Percentiles rank a stretch among this genome's conserved stretches.
phyloP scores from a whole-genome alignment of 23 tunicate genomes.

The Botrylloides violaceus region DNA sequence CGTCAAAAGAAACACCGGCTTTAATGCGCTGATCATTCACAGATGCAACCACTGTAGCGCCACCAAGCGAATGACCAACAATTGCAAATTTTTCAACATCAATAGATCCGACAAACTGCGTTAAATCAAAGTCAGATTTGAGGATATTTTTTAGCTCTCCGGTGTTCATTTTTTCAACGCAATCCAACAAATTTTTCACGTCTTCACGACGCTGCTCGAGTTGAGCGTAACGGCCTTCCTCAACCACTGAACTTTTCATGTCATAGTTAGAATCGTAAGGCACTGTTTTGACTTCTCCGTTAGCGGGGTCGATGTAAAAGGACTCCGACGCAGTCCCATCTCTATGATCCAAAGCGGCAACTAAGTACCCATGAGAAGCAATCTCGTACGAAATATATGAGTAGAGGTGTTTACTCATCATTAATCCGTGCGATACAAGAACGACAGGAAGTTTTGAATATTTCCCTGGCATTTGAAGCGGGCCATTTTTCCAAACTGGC shows the following conservation, averaged over 20 bases:
- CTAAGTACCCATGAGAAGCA: constrained; percentile 68
- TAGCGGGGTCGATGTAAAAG: constrained; percentile 20
- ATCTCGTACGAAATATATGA: constrained; percentile 41
- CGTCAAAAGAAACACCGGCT: constrained; percentile 64
- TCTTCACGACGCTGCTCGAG: constrained; percentile 52
- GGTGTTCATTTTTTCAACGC: constrained; percentile 36
- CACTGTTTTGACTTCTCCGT: constrained; percentile 16
- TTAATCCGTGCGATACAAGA: constrained; percentile 64
- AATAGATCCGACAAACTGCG: constrained; percentile 23
- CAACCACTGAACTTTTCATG: constrained; percentile 26
- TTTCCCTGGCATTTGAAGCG: constrained; percentile 21
- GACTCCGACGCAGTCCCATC: constrained; percentile 72
- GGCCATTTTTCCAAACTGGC: constrained; percentile 37
- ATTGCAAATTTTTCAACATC: constrained; percentile 63
- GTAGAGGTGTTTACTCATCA: constrained; percentile 33
- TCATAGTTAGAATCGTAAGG: constrained; percentile 16
- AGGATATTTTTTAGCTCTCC: constrained; percentile 22
- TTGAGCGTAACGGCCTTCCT: constrained; percentile 41
- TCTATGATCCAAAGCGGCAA: constrained; percentile 73
- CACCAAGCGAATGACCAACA: constrained; percentile 88
- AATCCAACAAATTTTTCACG: constrained; percentile 20
- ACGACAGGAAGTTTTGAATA: constrained; percentile 40
- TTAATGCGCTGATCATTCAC: constrained; percentile 52
- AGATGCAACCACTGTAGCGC: constrained; percentile 45
- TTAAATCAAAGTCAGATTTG: constrained; percentile 26